Conservation (phyloP, 2,888 invertebrate species). For the Dorcus hopei region DNA sequence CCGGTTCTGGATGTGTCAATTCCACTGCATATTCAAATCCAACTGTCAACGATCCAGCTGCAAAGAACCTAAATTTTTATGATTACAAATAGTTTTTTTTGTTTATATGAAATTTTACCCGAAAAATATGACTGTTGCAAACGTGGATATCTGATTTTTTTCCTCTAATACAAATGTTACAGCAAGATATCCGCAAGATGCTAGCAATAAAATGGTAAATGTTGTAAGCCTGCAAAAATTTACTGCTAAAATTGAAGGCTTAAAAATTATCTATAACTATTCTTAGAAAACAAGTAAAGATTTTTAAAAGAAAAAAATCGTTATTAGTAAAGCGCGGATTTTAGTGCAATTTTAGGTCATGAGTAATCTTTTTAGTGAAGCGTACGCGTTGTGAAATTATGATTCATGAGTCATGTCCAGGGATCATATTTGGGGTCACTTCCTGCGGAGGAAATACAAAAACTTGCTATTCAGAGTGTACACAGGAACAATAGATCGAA, state of each 20-base stretch:
- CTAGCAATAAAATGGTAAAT: conserved; percentile 11
- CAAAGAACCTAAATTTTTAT: conserved; percentile 75
- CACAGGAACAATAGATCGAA: too few species aligned
- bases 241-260: background rate
- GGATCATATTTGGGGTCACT: too few species aligned
- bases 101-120: conserved; percentile 29
- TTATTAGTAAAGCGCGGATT: too few species aligned
- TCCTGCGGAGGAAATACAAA: too few species aligned
- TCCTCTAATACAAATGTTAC: conserved; percentile 8
- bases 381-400: too few species aligned
- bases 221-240: conserved; percentile 11
- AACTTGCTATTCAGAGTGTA: too few species aligned
- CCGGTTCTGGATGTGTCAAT: conserved; percentile 91
- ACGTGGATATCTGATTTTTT: conserved; percentile 20
- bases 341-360: too few species aligned
- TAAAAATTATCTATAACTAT: background rate
- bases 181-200: conserved; percentile 9
- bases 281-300: too few species aligned
- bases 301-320: too few species aligned
- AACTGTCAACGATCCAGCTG: conserved; percentile 93
- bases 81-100: background rate
- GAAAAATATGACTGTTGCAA: conserved; percentile 33
- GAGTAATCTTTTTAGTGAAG: too few species aligned
- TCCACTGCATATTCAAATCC: conserved; percentile 96
- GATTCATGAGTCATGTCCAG: too few species aligned